Percentiles rank a stretch among this genome's conserved stretches.
Evolutionary conservation across 2,797 vertebrate species (phyloP).

Genomic region (Semaprochilodus insignis): DNA sequence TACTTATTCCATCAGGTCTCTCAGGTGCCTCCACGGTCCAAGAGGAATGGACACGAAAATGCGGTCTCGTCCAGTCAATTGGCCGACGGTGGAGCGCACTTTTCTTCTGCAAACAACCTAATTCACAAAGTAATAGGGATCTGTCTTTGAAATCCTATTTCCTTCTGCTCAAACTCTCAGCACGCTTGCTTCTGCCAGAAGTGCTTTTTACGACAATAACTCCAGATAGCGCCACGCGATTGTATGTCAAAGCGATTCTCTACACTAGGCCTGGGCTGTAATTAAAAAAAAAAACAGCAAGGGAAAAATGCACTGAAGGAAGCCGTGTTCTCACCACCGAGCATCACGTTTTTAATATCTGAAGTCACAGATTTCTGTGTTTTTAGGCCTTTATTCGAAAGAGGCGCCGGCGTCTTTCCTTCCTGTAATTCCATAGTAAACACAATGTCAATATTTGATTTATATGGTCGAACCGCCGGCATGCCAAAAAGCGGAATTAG

Average conservation of each 20-base stretch:
- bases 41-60: constrained; percentile 61
- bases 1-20: constrained; percentile 60
- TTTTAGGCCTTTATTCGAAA: constrained; percentile 51
- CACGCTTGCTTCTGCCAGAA: constrained; percentile 53
- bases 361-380: constrained; percentile 42
- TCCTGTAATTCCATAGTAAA: constrained; percentile 60
- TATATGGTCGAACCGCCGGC: constrained; percentile 57
- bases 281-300: constrained; percentile 44
- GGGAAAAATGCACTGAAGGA: constrained; percentile 26
- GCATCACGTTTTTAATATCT: constrained; percentile 41
- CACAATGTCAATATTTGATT: constrained; percentile 63
- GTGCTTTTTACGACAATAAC: constrained; percentile 62
- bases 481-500: constrained; percentile 59
- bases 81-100: constrained; percentile 52
- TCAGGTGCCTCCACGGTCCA: constrained; percentile 51
- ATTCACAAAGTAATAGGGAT: constrained; percentile 62
- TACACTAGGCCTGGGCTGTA: constrained; percentile 50
- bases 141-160: constrained; percentile 60
- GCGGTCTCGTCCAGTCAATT: constrained; percentile 60
- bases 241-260: constrained; percentile 60
- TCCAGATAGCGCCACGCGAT: constrained; percentile 61
- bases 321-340: constrained; percentile 22
- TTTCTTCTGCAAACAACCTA: constrained; percentile 61
- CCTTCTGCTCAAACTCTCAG: constrained; percentile 56
- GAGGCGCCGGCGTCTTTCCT: constrained; percentile 36